Evolutionary conservation across 2,888 invertebrate species (phyloP), one percentile per base, ranked within the genome.

Genomic region (Stenolophus ochropezus): DNA sequence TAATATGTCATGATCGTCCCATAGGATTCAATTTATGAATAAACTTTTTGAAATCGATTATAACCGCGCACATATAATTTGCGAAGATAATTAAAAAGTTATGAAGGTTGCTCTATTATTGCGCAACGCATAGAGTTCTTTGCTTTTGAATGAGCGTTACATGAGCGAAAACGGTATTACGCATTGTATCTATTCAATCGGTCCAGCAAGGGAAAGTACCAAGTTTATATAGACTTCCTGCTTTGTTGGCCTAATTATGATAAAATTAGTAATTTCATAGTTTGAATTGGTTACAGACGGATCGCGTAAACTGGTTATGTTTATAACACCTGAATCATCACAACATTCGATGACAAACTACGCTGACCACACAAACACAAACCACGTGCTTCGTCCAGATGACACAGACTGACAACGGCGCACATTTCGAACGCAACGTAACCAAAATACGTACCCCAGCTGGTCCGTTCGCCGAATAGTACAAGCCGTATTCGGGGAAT

Each of bases 161-260:
- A 76, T 82, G 83, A 85, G 82, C 84, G 84, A 85, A 85, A 78
- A 78, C 69, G 51, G 78, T 79, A 71, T 79, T 79, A 79, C 83
- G 82, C 82, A 84, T 84, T 84, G 69, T 71, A 71, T 83, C 61
- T 61, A 84, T 83, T 83, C 83, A 84, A 86, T 85, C 84, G 84
- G 84, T 84, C 84, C 82, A 83, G 83, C 84, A 84, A 86, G 86
- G 86, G 86, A 86, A 86, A 86, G 86, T 86, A 85, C 83, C 83
- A 69, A 73, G 69, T 76, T 42, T 81, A 81, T 82, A 83, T 81
- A 84, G 83, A 86, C 86, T 86, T 86, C 86, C 86, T 86, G 86
- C 84, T 86, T 84, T 82, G 83, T 74, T 85, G 85, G 83, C 85
- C 85, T 85, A 85, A 84, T 84, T 85, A 83, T 83, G 73, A 82